A percentile compares a stretch with the other conserved stretches of the same genome.
Conservation (phyloP, 2,888 invertebrate species). For the Conistra vaccinii region DNA sequence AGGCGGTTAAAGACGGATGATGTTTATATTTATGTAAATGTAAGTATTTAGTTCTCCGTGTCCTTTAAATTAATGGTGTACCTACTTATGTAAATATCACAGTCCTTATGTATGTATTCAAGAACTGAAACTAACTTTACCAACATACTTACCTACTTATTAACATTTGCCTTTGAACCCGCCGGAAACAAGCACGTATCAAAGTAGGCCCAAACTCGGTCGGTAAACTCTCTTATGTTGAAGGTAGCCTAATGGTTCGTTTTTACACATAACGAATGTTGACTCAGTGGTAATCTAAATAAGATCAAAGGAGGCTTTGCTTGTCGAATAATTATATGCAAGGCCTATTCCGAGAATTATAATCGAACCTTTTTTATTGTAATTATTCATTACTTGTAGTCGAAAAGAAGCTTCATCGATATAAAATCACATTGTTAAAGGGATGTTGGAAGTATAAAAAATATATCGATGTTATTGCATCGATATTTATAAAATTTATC, state of each 20-base stretch:
- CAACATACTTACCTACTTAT: constrained; percentile 16
- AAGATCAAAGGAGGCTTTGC: constrained; percentile 21
- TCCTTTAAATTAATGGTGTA: neutral
- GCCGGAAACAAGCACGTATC: constrained; percentile 12
- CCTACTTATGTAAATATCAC: no score
- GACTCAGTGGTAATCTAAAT: neutral
- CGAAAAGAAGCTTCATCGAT: constrained; percentile 20
- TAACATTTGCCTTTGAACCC: constrained; percentile 41
- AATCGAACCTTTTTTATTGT: constrained; percentile 12
- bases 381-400: constrained; percentile 38
- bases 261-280: constrained; percentile 15
- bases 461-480: neutral
- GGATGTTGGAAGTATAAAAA: neutral
- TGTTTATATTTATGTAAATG: neutral
- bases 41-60: no score
- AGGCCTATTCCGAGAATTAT: constrained; percentile 13
- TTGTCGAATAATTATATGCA: neutral
- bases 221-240: constrained; percentile 11
- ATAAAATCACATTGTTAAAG: constrained; percentile 18
- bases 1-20: no score
- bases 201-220: constrained; percentile 17
- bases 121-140: constrained; percentile 9
- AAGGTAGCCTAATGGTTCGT: neutral
- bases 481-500: neutral
- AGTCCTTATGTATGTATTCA: constrained; percentile 1